These are phyloP conservation scores for Siniperca scherzeri DNA, from an alignment of 2,797 vertebrate genomes.

Conservation along the genomic window DNA sequence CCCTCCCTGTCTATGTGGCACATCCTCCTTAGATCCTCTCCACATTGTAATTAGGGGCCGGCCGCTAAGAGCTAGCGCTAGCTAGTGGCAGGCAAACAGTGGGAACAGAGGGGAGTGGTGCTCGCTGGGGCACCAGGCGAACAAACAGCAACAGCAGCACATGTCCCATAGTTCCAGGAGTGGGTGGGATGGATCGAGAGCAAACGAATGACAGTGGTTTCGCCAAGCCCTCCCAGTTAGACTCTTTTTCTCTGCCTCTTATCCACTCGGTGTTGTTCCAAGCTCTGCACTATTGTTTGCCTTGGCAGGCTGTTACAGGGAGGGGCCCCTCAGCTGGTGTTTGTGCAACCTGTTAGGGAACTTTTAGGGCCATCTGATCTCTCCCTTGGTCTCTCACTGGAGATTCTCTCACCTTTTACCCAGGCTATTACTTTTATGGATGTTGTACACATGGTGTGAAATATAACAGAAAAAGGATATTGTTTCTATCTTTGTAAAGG, in stretches of 20 bases:
- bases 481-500: background rate
- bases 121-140: conserved; percentile 67
- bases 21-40: conserved; percentile 88
- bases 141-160: conserved; percentile 80
- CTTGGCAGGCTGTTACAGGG: conserved; percentile 88
- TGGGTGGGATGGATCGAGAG: conserved; percentile 77
- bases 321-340: conserved; percentile 84
- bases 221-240: conserved; percentile 66
- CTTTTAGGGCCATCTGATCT: conserved; percentile 84
- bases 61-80: conserved; percentile 77
- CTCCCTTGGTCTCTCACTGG: conserved; percentile 57
- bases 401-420: conserved; percentile 70
- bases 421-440: conserved; percentile 47
- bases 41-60: conserved; percentile 87
- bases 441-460: conserved; percentile 15
- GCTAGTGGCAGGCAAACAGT: conserved; percentile 79
- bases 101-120: conserved; percentile 78
- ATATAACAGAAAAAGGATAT: conserved; percentile 10
- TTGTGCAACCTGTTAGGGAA: conserved; percentile 88
- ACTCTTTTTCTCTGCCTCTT: conserved; percentile 70
- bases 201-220: conserved; percentile 69
- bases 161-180: conserved; percentile 77
- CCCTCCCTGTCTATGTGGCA: conserved; percentile 88
- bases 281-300: conserved; percentile 88
- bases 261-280: conserved; percentile 86